Conservation (phyloP, 2,797 vertebrate genomes). For the Xyrichtys novacula region DNA sequence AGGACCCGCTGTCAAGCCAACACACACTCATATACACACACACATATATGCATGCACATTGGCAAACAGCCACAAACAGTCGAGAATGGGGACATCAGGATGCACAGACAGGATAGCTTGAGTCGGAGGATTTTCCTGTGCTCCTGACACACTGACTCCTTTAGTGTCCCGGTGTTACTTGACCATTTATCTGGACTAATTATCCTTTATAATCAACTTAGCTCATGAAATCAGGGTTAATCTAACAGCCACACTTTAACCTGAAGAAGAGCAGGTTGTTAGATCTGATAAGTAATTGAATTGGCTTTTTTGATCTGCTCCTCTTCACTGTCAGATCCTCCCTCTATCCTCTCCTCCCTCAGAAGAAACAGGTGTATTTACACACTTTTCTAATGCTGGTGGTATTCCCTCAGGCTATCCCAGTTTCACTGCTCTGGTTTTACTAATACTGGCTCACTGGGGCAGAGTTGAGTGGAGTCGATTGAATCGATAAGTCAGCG, state of each 20-base stretch:
- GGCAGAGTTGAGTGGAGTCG: neutral
- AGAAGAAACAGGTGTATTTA: neutral
- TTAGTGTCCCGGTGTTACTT: conserved; percentile 40
- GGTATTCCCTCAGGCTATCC: neutral
- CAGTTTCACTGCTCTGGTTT: neutral
- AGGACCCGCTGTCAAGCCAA: conserved; percentile 15
- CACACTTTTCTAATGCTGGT: neutral
- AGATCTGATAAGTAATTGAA: conserved; percentile 58
- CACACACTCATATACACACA: conserved; percentile 10
- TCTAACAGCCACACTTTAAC: conserved; percentile 38
- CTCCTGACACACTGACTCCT: conserved; percentile 40
- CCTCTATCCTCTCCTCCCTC: neutral
- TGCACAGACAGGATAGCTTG: conserved; percentile 18
- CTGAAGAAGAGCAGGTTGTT: conserved; percentile 38
- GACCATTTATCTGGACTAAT: conserved; percentile 42
- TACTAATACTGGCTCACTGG: neutral
- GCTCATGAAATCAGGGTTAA: conserved; percentile 61
- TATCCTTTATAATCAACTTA: conserved; percentile 68
- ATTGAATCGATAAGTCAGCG: neutral
- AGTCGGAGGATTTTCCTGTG: conserved; percentile 51
- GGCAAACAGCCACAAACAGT: conserved; percentile 22
- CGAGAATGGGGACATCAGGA: conserved; percentile 52
- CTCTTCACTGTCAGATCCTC: conserved; percentile 14
- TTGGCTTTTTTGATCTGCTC: conserved; percentile 29
- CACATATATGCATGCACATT: neutral